phyloP scores from a whole-genome alignment of 2,797 vertebrate species.

The Simalia tracyae region DNA sequence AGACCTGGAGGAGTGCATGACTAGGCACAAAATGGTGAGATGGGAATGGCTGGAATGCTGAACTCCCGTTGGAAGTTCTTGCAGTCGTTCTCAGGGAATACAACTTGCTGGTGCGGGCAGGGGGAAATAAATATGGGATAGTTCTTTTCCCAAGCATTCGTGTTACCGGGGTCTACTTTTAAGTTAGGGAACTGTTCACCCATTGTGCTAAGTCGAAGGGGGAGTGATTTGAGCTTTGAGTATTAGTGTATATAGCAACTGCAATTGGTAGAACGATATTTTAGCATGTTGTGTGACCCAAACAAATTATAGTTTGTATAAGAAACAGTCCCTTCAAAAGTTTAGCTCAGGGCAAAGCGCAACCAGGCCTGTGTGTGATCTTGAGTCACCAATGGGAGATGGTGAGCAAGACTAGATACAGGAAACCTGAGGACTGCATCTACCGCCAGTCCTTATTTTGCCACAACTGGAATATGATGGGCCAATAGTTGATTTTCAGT shows the following conservation, averaged over 20 bases:
- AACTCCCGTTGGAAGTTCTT: neutral
- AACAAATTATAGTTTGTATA: neutral
- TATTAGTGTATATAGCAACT: neutral
- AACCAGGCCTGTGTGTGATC: neutral
- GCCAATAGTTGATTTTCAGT: neutral
- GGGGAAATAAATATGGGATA: neutral
- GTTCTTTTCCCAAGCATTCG: neutral
- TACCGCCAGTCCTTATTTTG: neutral
- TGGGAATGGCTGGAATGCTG: no score
- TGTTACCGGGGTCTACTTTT: neutral
- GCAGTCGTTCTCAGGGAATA: neutral
- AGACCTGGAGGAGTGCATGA: slow-evolving; percentile 88
- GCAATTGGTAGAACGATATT: neutral
- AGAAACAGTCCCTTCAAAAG: neutral
- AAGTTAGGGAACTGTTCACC: neutral
- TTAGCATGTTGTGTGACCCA: neutral
- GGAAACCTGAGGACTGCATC: neutral
- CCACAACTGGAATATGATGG: neutral
- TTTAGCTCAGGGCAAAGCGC: neutral
- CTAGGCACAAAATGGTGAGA: slow-evolving; percentile 80
- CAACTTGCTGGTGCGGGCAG: neutral
- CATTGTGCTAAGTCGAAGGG: neutral
- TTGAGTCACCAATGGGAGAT: neutral
- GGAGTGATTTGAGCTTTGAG: neutral
- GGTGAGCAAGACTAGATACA: neutral